Evolutionary conservation across 2,797 vertebrate species (phyloP).

Genomic region (Myotis findleyi): DNA sequence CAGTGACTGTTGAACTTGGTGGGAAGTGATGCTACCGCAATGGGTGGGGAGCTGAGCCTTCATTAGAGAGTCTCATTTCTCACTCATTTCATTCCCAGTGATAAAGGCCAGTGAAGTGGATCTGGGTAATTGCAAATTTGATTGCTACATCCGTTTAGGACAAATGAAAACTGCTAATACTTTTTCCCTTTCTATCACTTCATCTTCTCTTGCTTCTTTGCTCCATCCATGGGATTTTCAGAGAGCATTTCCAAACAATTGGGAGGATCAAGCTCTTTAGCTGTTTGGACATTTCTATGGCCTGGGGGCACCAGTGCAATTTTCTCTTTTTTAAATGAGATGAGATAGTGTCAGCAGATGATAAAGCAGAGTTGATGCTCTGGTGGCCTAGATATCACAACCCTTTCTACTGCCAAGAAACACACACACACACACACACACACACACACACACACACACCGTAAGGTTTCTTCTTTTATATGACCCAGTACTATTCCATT

Average conservation of each 20-base stretch:
- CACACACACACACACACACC: neutral
- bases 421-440: neutral
- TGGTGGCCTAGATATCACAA: constrained; percentile 21
- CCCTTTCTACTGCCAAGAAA: neutral
- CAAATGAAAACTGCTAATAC: constrained; percentile 70
- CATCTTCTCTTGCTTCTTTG: constrained; percentile 29
- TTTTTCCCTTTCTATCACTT: neutral
- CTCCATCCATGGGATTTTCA: neutral
- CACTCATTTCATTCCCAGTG: constrained; percentile 72
- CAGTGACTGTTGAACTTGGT: constrained; percentile 16
- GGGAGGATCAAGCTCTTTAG: constrained; percentile 58
- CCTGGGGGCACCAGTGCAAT: constrained; percentile 69
- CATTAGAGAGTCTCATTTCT: constrained; percentile 66
- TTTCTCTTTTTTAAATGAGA: constrained; percentile 73
- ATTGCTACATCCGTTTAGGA: constrained; percentile 70
- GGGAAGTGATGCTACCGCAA: constrained; percentile 44
- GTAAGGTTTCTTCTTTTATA: neutral
- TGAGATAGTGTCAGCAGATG: constrained; percentile 62
- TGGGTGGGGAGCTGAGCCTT: constrained; percentile 44
- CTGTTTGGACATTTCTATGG: constrained; percentile 76
- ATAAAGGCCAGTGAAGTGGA: constrained; percentile 79
- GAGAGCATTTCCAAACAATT: constrained; percentile 70
- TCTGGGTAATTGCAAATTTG: constrained; percentile 77
- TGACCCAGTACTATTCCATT: neutral
- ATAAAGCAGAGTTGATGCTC: constrained; percentile 64